Percentiles rank a stretch among this genome's conserved stretches.
Evolutionary conservation across 2,113 vertebrate species (phyloP).

Genomic region (Chiloscyllium plagiosum): DNA sequence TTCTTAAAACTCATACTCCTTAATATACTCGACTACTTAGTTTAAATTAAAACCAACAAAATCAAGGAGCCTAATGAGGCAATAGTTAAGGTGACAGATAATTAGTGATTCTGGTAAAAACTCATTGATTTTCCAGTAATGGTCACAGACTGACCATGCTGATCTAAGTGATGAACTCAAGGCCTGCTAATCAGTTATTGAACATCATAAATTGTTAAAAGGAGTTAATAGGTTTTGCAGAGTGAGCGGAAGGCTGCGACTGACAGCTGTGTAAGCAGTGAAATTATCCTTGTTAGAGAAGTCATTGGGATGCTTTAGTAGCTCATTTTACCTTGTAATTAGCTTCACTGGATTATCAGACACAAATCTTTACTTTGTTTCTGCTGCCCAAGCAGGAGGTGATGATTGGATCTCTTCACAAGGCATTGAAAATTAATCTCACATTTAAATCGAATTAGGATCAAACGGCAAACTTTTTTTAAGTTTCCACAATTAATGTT

Average conservation of each 20-base stretch:
- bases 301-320: constrained; percentile 35
- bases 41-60: constrained; percentile 37
- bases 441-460: not conserved
- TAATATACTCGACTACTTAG: constrained; percentile 34
- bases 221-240: constrained; percentile 36
- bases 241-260: not conserved
- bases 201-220: constrained; percentile 38
- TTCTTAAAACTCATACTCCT: constrained; percentile 23
- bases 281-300: constrained; percentile 37
- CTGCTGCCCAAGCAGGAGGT: not conserved
- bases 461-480: constrained; percentile 11
- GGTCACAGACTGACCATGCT: constrained; percentile 19
- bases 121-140: constrained; percentile 35
- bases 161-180: constrained; percentile 35
- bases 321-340: constrained; percentile 37
- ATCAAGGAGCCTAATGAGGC: constrained; percentile 34
- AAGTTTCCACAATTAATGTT: not conserved
- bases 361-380: constrained; percentile 38
- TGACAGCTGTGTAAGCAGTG: constrained; percentile 36
- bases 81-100: constrained; percentile 33
- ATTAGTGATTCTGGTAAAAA: constrained; percentile 34
- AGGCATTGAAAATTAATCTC: not conserved
- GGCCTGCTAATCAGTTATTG: constrained; percentile 35
- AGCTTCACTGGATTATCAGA: constrained; percentile 31
- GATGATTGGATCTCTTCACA: not conserved